phyloP scores from a whole-genome alignment of 92 coral and sea anemone species.

The Porites lobata region DNA sequence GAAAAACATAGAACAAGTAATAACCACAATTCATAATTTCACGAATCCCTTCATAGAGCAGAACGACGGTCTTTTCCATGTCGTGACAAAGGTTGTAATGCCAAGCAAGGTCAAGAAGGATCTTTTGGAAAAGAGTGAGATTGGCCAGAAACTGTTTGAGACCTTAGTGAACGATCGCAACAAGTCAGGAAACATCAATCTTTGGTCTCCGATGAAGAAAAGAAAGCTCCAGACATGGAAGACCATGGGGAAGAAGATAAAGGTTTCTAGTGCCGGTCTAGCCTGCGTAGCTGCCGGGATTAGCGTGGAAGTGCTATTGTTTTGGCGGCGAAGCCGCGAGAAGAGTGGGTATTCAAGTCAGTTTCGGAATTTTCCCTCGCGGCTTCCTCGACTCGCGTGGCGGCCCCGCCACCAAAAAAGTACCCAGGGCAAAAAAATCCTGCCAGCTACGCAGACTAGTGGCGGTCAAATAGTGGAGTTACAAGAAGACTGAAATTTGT shows the following conservation, averaged over 20 bases:
- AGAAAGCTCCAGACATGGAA: constrained; percentile 60
- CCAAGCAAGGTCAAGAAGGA: constrained; percentile 58
- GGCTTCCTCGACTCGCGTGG: no score
- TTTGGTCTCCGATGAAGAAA: constrained; percentile 61
- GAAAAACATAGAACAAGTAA: constrained; percentile 47
- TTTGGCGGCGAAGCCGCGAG: constrained; percentile 27
- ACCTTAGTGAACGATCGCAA: no score
- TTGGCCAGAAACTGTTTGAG: constrained; percentile 36
- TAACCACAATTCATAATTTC: constrained; percentile 40
- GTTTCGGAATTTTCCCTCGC: no score
- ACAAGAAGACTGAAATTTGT: background rate
- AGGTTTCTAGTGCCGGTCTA: constrained; percentile 20
- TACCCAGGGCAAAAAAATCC: no score
- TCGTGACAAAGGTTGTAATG: constrained; percentile 71
- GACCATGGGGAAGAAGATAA: constrained; percentile 26
- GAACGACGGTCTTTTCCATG: constrained; percentile 56
- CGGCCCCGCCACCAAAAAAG: no score
- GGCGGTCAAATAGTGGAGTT: background rate
- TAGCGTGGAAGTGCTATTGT: no score
- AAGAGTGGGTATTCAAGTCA: constrained; percentile 11
- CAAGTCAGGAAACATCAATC: constrained; percentile 21
- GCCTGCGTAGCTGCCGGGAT: no score
- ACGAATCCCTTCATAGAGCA: constrained; percentile 68
- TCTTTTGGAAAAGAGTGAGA: constrained; percentile 51
- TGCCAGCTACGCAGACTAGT: no score